A percentile compares a stretch with the other conserved stretches of the same genome.
phyloP scores from a whole-genome alignment of 2,113 vertebrate species.

The Oreamnos americanus region DNA sequence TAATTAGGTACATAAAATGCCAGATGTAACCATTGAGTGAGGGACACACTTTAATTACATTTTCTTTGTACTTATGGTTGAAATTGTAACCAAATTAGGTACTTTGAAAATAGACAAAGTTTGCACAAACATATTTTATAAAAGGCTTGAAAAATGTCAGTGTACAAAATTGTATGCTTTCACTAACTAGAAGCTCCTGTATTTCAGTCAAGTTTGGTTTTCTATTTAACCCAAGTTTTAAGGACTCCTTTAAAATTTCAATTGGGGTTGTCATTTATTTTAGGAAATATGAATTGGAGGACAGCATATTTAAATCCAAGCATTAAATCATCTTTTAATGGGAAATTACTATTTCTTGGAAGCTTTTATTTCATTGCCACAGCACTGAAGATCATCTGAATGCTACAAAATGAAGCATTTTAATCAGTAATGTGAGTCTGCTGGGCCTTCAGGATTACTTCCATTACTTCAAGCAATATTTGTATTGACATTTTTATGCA shows the following conservation, averaged over 20 bases:
- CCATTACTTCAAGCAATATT: neutral
- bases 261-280: neutral
- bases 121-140: conserved; percentile 7
- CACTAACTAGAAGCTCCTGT: neutral
- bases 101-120: conserved; percentile 45
- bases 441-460: neutral
- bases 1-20: conserved; percentile 59
- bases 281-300: neutral
- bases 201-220: conserved; percentile 21
- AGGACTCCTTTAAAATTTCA: neutral
- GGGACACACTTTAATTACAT: conserved; percentile 49
- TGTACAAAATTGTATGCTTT: neutral
- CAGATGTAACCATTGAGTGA: neutral
- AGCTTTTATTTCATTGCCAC: neutral
- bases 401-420: neutral
- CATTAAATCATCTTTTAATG: conserved; percentile 23
- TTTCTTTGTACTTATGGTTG: conserved; percentile 4
- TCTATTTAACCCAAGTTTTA: neutral
- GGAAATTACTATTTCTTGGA: neutral
- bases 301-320: neutral
- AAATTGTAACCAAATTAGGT: conserved; percentile 65
- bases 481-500: conserved; percentile 3
- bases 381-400: neutral
- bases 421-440: neutral
- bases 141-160: neutral